phyloP scores from a whole-genome alignment of 1,140 invertebrate genomes.

The Drosophila pandora region DNA sequence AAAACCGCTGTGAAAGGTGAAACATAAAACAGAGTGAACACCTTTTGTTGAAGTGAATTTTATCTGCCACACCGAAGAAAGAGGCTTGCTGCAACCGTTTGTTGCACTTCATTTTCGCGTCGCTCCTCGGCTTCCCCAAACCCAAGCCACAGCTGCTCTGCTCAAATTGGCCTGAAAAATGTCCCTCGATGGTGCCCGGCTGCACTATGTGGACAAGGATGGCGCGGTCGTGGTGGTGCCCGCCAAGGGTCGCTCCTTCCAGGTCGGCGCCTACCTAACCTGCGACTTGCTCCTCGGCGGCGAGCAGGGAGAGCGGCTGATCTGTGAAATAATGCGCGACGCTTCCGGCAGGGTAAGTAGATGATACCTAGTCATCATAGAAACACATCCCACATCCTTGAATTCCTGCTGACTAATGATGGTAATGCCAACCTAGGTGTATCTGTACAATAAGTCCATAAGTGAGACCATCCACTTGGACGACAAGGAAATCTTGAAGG shows the following conservation, averaged over 20 bases:
- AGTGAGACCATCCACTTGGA: constrained; percentile 57
- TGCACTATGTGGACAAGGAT: constrained; percentile 57
- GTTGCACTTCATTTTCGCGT: constrained; percentile 25
- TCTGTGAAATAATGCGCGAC: constrained; percentile 75
- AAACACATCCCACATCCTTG: background rate
- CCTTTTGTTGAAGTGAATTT: background rate
- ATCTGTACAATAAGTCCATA: constrained; percentile 60
- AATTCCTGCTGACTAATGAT: background rate
- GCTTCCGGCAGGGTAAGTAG: constrained; percentile 77
- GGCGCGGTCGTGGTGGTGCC: constrained; percentile 37
- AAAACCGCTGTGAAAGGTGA: constrained; percentile 1
- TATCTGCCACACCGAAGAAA: background rate
- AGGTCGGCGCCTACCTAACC: constrained; percentile 62
- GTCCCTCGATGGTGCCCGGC: constrained; percentile 71
- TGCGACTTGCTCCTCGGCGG: constrained; percentile 62
- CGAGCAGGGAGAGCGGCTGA: constrained; percentile 49
- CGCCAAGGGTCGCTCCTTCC: constrained; percentile 72
- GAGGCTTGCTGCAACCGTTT: background rate
- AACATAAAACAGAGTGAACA: background rate
- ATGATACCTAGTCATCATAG: no score
- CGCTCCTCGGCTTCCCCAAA: constrained; percentile 36
- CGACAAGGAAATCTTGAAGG: constrained; percentile 40
- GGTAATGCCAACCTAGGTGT: constrained; percentile 44
- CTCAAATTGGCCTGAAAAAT: constrained; percentile 49
- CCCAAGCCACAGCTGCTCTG: constrained; percentile 53